Percentiles rank a stretch among this genome's conserved stretches.
These are phyloP conservation scores for Xestia rhomboidea DNA, from an alignment of 2,888 invertebrate genomes.

Conservation along the genomic window DNA sequence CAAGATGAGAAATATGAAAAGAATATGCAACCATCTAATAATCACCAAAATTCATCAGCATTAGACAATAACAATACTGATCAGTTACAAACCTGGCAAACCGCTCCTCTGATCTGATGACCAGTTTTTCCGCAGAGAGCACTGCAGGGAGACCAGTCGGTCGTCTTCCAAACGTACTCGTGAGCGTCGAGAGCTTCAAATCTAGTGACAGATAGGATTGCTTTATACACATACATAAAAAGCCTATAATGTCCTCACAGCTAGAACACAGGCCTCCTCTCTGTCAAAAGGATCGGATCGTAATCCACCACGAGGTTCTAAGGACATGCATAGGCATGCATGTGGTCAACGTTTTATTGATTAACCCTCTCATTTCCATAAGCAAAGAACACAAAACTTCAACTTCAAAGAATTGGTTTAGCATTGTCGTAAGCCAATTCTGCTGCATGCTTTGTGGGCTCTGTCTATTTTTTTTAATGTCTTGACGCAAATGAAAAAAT, in stretches of 20 bases:
- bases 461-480: no score
- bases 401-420: slow-evolving; percentile 96
- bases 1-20: not conserved
- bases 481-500: no score
- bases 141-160: slow-evolving; percentile 96
- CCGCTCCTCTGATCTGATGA: slow-evolving; percentile 92
- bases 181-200: slow-evolving; percentile 74
- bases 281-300: not conserved
- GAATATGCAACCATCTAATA: not conserved
- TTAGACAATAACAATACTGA: not conserved
- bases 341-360: slow-evolving; percentile 96
- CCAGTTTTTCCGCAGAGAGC: slow-evolving; percentile 95
- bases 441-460: no score
- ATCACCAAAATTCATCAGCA: not conserved
- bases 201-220: slow-evolving; percentile 15
- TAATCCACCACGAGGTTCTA: not conserved
- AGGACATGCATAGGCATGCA: no score
- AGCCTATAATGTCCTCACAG: not conserved
- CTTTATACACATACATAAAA: not conserved
- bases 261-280: not conserved
- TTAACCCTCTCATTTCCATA: slow-evolving; percentile 97
- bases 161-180: slow-evolving; percentile 94
- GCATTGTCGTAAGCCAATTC: no score
- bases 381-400: slow-evolving; percentile 98
- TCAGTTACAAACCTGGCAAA: slow-evolving; percentile 91